Percentiles rank a stretch among this genome's conserved stretches.
These are phyloP conservation scores for Ceyx melanurus DNA, from an alignment of 2,113 vertebrate species.

Conservation along the genomic window DNA sequence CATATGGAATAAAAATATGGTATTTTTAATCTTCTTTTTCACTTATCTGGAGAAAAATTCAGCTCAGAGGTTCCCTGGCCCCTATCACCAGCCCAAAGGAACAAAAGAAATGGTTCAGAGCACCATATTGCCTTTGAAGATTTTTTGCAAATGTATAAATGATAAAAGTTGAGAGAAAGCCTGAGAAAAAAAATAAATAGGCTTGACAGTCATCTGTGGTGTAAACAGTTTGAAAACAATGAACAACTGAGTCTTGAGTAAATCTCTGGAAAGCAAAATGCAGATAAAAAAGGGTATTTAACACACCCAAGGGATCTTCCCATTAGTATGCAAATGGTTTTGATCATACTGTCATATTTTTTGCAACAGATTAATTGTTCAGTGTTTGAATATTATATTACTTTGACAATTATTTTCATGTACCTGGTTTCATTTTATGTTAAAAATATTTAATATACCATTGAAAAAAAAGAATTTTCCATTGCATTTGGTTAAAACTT, in stretches of 20 bases:
- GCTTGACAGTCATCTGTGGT: background rate
- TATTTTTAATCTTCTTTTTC: background rate
- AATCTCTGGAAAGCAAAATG: background rate
- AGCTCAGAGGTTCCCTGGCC: background rate
- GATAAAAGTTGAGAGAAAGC: background rate
- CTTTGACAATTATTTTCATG: background rate
- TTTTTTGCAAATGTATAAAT: background rate
- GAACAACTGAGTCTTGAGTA: background rate
- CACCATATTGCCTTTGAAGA: background rate
- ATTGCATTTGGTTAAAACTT: background rate
- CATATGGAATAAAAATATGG: background rate
- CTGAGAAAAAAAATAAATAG: background rate
- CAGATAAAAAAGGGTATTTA: background rate
- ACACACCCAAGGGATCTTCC: background rate
- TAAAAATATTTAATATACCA: background rate
- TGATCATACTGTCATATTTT: background rate
- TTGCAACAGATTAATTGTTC: background rate
- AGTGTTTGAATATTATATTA: background rate
- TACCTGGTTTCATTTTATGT: background rate
- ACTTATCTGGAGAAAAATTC: background rate
- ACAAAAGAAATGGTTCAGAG: background rate
- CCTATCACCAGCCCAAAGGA: background rate
- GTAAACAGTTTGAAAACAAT: background rate
- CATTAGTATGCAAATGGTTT: background rate
- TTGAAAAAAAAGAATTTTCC: background rate